phyloP scores from a whole-genome alignment of 2,113 vertebrate genomes.

The Leuciscus idus region DNA sequence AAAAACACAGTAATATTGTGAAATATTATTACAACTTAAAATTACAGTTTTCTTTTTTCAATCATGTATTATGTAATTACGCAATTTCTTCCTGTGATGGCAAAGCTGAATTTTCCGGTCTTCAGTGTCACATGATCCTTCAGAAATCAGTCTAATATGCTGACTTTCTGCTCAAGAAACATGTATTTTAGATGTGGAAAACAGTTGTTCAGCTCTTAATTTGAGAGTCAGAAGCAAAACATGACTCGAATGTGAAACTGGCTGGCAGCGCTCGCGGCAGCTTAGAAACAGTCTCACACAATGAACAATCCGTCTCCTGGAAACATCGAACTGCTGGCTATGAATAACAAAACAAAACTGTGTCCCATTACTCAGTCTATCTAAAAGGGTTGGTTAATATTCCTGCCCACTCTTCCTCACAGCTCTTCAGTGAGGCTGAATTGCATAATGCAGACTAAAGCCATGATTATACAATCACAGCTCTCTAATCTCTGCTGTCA shows the following conservation, averaged over 20 bases:
- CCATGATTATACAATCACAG: slow-evolving; percentile 60
- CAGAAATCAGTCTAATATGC: neutral
- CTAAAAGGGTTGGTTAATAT: slow-evolving; percentile 39
- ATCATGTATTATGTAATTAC: too few relatives aligned
- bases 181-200: neutral
- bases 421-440: slow-evolving; percentile 51
- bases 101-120: neutral
- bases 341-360: slow-evolving; percentile 5
- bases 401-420: slow-evolving; percentile 43
- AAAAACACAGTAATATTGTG: too few relatives aligned
- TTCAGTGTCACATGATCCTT: neutral
- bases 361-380: neutral
- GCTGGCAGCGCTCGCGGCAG: neutral
- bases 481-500: slow-evolving; percentile 58
- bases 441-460: slow-evolving; percentile 62
- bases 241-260: neutral
- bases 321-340: neutral
- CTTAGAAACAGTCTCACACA: neutral
- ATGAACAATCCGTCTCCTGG: neutral
- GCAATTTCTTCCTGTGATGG: neutral
- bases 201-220: neutral
- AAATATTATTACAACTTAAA: too few relatives aligned
- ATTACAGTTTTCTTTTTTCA: too few relatives aligned
- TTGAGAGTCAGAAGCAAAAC: neutral
- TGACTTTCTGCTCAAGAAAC: neutral